Evolutionary conservation across 1,140 invertebrate species (phyloP), one percentile per base, ranked within the genome.

Genomic region (Mylabris phalerata): DNA sequence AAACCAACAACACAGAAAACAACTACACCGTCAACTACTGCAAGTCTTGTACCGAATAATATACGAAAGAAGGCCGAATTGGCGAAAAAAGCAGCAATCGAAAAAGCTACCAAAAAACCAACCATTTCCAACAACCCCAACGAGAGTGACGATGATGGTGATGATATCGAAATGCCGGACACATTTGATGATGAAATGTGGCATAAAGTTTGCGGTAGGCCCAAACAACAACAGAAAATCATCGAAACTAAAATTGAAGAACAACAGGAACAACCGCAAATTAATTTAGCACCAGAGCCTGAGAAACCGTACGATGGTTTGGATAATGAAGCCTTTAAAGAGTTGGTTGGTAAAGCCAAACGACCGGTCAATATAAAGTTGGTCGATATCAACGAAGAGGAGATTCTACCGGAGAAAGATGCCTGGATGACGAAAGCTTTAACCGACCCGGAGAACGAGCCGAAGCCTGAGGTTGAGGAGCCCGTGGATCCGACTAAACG

Each of bases 351-450:
- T 9, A 69, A 63, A 55, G 50, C 38, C 9, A 69, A 65, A 45
- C 54, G 60, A 27, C 59, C 60, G 3, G 50, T 63, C 3, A 68
- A 70, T 48, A 66, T 68, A 10, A 69, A 68, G 47, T 41, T 71
- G 24, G 66, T 95, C 26, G 89, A 95, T 72, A 86, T 95, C 3
- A 87, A 86, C 69, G 88, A 89, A 27, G 85, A 88, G 66, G 86
- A 93, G 71, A 87, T 93, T 0, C 75, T 93, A 59, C 85, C 86
- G 6, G 86, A 91, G 63, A 81, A 86, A 54, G 78, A 85, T 26
- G 84, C 93, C 71, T 89, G 87, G 88, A 69, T 93, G 62, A 84
- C 88, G 0, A 92, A 92, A 66, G 84, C 87, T 0, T 69, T 95
- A 19, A 88, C 90, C 38, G 88, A 93, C 67, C 78, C 49, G 78